Evolutionary conservation across 2,888 invertebrate species (phyloP), one percentile per base, ranked within the genome.

Genomic region (Acrobasis suavella): DNA sequence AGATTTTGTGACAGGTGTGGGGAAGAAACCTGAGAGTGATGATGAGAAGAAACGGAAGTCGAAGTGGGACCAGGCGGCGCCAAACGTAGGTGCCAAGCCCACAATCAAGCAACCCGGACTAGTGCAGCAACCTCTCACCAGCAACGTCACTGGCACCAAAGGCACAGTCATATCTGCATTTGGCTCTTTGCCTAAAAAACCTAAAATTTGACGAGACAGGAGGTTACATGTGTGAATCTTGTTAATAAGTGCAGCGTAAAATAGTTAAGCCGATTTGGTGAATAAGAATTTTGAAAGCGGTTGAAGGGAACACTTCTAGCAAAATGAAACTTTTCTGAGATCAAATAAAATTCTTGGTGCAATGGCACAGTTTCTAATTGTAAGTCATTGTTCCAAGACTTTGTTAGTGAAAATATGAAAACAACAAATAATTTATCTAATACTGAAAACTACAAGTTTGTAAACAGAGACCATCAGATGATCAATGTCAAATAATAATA

Each of bases 101-200:
- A 90, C 93, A 10, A 93, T 95, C 37, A 95, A 95, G 76, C 95
- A 95, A 60, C 94, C 95, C 0, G 94, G 96, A 1, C 89, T 96
- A 9, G 93, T 96, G 9, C 95, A 95, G 77, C 95, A 96, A 49
- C 95, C 96, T 0, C 88, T 97, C 50, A 96, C 97, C 0, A 95
- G 96, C 12, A 96, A 95, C 56, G 96, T 96, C 0, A 97, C 98
- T 0, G 98, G 97, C 50, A 97, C 97, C 3, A 98, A 98, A 83
- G 95, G 97, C 15, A 98, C 98, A 0, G 96, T 98, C 51, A 98
- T 98, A 76, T 97, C 97, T 22, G 98, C 98, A 32, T 97, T 98
- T 89, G 98, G 98, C 38, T 97, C 97, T 15, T 93, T 98, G 71
- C 96, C 96, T 9, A 98, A 97, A 80, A 97, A 97, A 89, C 93